These are phyloP conservation scores for Arremon brunneinucha DNA, from an alignment of 2,797 vertebrate species.

Conservation along the genomic window DNA sequence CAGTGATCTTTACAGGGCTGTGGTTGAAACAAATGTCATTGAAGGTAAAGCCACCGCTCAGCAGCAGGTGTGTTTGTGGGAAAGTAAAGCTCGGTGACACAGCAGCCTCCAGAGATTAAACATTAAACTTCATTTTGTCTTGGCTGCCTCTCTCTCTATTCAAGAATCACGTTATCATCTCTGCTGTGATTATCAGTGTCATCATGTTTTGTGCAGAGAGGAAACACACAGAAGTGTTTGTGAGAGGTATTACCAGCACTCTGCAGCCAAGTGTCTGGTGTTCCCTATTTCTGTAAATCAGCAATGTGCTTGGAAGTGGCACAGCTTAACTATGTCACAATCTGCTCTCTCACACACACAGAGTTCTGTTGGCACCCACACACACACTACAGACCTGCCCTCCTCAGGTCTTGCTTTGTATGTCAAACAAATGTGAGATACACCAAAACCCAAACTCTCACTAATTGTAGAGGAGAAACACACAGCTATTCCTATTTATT, in stretches of 20 bases:
- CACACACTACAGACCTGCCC: not conserved
- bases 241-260: not conserved
- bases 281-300: not conserved
- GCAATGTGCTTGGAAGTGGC: not conserved
- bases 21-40: slow-evolving; percentile 53
- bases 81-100: slow-evolving; percentile 28
- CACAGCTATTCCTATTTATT: rapidly evolving
- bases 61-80: slow-evolving; percentile 49
- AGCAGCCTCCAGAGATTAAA: slow-evolving; percentile 28
- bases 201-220: not conserved
- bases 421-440: not conserved
- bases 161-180: not conserved
- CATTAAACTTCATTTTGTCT: not conserved
- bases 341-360: rapidly evolving
- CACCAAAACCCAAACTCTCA: not conserved
- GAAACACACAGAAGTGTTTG: not conserved
- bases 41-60: slow-evolving; percentile 39
- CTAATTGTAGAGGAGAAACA: not conserved
- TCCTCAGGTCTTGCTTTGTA: not conserved
- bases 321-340: not conserved
- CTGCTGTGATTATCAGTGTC: not conserved
- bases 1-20: not conserved
- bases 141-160: not conserved
- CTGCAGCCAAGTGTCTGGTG: rapidly evolving
- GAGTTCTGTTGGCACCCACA: not conserved